These are phyloP conservation scores for Rhinopomastus cyanomelas DNA, from an alignment of 2,113 vertebrate species.

Conservation along the genomic window DNA sequence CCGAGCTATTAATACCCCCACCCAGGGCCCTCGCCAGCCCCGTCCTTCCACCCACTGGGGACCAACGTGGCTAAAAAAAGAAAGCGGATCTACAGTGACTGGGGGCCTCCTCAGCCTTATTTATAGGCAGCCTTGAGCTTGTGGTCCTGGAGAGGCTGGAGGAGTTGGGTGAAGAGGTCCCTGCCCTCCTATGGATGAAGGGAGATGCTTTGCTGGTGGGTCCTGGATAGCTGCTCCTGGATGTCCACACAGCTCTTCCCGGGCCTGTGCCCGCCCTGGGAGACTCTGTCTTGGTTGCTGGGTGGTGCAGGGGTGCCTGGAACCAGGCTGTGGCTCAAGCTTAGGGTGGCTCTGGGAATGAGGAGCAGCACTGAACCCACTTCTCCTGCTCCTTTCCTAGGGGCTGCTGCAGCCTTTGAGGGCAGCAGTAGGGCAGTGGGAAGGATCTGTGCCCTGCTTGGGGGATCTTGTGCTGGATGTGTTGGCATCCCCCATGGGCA, in stretches of 20 bases:
- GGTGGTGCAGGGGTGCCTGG: neutral
- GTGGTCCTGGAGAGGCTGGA: neutral
- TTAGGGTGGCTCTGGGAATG: neutral
- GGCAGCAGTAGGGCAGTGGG: neutral
- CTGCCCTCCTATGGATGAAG: neutral
- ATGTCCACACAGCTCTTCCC: accelerated
- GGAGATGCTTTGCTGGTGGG: neutral
- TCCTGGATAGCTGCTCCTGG: neutral
- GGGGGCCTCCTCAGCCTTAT: conserved; percentile 54
- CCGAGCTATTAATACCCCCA: conserved; percentile 38
- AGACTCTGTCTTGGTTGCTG: accelerated
- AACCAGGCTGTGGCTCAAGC: neutral
- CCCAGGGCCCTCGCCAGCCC: neutral
- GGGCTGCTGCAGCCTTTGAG: neutral
- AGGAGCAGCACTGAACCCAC: accelerated
- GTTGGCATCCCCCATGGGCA: accelerated
- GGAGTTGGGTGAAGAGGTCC: neutral
- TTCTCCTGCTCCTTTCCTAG: neutral
- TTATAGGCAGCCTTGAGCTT: neutral
- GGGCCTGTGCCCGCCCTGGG: accelerated
- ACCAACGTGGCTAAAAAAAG: conserved; percentile 41
- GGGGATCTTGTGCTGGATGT: accelerated
- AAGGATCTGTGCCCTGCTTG: neutral
- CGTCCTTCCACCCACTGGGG: conserved; percentile 42
- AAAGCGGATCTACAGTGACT: conserved; percentile 6